Base-by-base conservation (phyloP, 92 coral and sea anemone genomes). In the Pocillopora meandrina region DNA sequence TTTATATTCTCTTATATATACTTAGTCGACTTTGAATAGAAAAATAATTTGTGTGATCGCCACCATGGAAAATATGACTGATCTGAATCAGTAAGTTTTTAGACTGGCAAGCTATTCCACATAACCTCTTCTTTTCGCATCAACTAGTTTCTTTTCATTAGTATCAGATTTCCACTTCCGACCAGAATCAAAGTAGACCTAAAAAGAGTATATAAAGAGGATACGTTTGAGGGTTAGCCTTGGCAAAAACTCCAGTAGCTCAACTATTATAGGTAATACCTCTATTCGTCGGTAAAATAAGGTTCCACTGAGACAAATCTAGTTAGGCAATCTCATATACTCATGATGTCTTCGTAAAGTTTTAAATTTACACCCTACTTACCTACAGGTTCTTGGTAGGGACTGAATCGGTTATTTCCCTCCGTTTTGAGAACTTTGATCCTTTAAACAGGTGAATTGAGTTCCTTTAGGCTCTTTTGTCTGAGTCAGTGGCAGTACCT, bases 371-470 rank as follows among this genome's bases (percentile, higher is more conserved):
- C 20, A 70, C 49, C 49, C 16, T 31, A 2, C 14, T 35, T 35
- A 70, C 23, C 1, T 2, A 70, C 17, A 6, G 3, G 55, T 70
- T 70, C 9, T 17, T 2, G 16, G 52, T 23, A 23, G 26, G 3
- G 72, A 49, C 9, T 26, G 16, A 31, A 31, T 68, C 23, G 13
- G 56, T 70, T 31, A 65, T 21, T 19, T n/a, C 12, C 70, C 74
- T 16, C 56, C 23, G 17, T 70, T 55, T 31, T 20, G 56, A 42
- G 56, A 55, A 70, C 35, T 36, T 21, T 70, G 12, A 70, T 70
- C 74, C 74, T 52, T 52, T 70, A 34, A 35, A 70, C 74, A 70
- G 74, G 74, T 70, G 74, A 12, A 70, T 70, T 70, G 52, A 34
- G 74, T 70, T 70, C 74, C 74, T 70, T n/a, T 16, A 36, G 71